Evolutionary conservation across 2,888 invertebrate species (phyloP).

Genomic region (Caenorhabditis panamensis): DNA sequence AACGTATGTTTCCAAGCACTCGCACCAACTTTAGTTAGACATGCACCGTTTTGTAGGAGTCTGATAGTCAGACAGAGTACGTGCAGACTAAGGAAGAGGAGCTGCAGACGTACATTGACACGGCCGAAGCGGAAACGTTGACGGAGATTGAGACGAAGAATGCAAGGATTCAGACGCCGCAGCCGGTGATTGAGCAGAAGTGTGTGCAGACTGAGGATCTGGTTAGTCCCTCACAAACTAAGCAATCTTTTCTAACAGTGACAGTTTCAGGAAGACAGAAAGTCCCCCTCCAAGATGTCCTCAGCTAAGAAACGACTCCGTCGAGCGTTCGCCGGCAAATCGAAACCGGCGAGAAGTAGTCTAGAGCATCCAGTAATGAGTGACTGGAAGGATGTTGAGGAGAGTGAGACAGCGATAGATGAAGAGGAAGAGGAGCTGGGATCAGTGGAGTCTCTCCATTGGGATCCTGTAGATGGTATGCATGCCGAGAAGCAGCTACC

Average conservation of each 20-base stretch:
- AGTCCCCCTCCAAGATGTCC: conserved; percentile 75
- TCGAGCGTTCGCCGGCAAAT: conserved; percentile 68
- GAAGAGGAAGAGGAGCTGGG: conserved; percentile 68
- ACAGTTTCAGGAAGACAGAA: conserved; percentile 62
- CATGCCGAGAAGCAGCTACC: conserved; percentile 81
- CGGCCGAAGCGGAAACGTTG: conserved; percentile 71
- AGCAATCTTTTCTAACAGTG: not conserved
- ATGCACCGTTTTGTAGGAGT: conserved; percentile 60
- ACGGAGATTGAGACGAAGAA: conserved; percentile 76
- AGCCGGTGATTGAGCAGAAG: conserved; percentile 71
- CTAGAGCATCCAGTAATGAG: conserved; percentile 72
- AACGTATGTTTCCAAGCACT: conserved; percentile 35
- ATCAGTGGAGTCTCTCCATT: conserved; percentile 74
- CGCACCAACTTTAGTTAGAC: conserved; percentile 9
- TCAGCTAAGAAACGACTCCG: conserved; percentile 73
- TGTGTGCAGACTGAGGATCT: conserved; percentile 77
- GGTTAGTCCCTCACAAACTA: conserved; percentile 19
- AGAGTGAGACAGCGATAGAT: conserved; percentile 48
- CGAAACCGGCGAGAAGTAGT: conserved; percentile 57
- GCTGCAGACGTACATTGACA: conserved; percentile 75
- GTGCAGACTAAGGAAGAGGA: conserved; percentile 73
- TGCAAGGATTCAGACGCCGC: conserved; percentile 76
- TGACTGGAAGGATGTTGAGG: conserved; percentile 68
- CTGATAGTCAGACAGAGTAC: conserved; percentile 74
- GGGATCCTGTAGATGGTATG: conserved; percentile 80